Conservation (phyloP, 2,888 invertebrate genomes). For the Kryphioiulus occultus region DNA sequence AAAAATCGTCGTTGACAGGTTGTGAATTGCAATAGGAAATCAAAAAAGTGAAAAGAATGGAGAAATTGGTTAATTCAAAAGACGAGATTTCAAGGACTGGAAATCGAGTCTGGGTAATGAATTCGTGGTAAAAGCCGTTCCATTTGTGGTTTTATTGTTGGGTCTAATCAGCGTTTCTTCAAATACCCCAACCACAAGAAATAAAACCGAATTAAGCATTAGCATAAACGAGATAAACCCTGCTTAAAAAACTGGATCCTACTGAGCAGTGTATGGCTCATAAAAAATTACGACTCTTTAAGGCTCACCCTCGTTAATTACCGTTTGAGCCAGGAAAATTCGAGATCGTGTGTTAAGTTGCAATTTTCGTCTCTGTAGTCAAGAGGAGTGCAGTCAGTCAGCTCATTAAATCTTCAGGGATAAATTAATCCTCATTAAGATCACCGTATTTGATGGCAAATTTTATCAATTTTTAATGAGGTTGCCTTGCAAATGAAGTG, state of each 20-base stretch:
- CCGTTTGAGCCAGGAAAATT: not conserved
- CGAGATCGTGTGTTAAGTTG: not conserved
- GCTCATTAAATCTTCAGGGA: slow-evolving; percentile 11
- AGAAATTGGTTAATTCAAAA: not conserved
- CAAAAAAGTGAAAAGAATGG: not conserved
- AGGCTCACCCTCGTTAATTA: slow-evolving; percentile 20
- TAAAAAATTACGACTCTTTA: not conserved
- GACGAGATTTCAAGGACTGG: not conserved
- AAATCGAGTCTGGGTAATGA: not conserved
- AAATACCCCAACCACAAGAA: not conserved
- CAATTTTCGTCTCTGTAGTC: not conserved
- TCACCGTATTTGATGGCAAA: not conserved
- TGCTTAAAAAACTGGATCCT: not conserved
- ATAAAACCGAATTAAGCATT: not conserved
- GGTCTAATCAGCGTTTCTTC: not conserved
- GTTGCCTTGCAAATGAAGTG: slow-evolving; percentile 24
- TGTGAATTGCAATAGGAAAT: not conserved
- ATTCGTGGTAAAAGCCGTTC: not conserved
- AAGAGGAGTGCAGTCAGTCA: not conserved
- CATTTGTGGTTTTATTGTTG: not conserved
- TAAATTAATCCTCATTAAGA: slow-evolving; percentile 35
- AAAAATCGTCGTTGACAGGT: not conserved
- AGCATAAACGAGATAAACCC: not conserved
- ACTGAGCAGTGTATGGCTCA: not conserved
- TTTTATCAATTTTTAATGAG: slow-evolving; percentile 18